Conservation (phyloP, 2,888 invertebrate species). For the Cephus spinipes region DNA sequence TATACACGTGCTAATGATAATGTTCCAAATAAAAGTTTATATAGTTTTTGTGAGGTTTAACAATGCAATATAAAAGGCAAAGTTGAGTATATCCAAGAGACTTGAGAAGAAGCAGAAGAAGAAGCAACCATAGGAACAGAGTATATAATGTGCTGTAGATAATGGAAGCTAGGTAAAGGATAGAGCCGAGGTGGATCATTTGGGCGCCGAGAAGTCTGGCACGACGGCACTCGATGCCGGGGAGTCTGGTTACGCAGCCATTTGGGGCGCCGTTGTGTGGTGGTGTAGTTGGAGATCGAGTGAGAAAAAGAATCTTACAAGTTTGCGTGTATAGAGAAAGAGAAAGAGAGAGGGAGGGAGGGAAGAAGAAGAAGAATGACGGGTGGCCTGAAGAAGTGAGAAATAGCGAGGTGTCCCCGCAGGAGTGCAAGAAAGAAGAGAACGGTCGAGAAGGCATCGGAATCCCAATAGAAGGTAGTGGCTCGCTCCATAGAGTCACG, state of each 20-base stretch:
- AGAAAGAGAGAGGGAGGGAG: conserved; percentile 20
- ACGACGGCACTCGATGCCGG: conserved; percentile 47
- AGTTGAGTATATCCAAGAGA: neutral
- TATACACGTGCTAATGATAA: neutral
- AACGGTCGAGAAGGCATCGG: neutral
- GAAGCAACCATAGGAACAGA: neutral
- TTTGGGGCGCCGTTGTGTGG: conserved; percentile 63
- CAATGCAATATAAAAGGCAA: neutral
- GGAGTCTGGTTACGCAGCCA: conserved; percentile 66
- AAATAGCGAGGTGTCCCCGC: neutral
- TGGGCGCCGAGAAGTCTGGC: conserved; percentile 67
- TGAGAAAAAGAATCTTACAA: conserved; percentile 16
- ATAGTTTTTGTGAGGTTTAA: neutral
- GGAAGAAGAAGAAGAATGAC: conserved; percentile 4
- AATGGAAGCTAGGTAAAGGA: conserved; percentile 36
- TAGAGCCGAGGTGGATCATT: conserved; percentile 57
- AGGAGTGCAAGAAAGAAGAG: neutral
- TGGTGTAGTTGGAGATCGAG: conserved; percentile 25
- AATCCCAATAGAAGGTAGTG: neutral
- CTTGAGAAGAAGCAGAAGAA: neutral
- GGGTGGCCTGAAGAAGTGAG: neutral
- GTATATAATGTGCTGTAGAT: neutral
- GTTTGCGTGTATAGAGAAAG: conserved; percentile 7
- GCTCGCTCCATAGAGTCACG: neutral
- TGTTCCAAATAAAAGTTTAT: neutral